Percentiles rank a stretch among this genome's conserved stretches.
These are phyloP conservation scores for Amblyornis subalaris DNA, from an alignment of 2,113 vertebrate genomes.

Conservation along the genomic window DNA sequence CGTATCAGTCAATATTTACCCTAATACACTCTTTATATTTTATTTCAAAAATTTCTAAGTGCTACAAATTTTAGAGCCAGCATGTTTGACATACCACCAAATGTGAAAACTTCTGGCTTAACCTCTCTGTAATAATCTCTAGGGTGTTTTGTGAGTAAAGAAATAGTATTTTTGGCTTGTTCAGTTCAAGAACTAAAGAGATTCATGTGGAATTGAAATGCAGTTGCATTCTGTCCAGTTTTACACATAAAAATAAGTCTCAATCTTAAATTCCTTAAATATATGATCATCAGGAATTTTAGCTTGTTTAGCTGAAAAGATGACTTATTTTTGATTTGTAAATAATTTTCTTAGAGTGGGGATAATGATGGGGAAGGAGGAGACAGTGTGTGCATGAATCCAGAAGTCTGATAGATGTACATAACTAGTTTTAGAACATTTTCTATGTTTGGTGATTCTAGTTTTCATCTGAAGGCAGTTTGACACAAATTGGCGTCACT, in stretches of 20 bases:
- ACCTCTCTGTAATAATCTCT: background rate
- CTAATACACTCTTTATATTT: background rate
- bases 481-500: background rate
- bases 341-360: background rate
- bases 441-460: background rate
- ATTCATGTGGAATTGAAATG: background rate
- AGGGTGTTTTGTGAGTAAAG: background rate
- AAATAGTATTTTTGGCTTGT: background rate
- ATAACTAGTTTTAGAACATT: background rate
- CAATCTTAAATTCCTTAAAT: background rate
- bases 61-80: background rate
- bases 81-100: background rate
- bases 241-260: background rate
- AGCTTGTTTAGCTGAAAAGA: background rate
- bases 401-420: background rate
- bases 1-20: background rate
- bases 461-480: background rate
- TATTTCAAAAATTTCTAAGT: background rate
- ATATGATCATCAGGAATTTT: background rate
- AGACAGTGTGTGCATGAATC: background rate
- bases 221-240: background rate
- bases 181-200: background rate
- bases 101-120: background rate
- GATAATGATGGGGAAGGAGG: background rate
- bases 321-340: background rate